A percentile compares a stretch with the other conserved stretches of the same genome.
Conservation (phyloP, 2,888 invertebrate genomes). For the Lissocephala sabroskyi region DNA sequence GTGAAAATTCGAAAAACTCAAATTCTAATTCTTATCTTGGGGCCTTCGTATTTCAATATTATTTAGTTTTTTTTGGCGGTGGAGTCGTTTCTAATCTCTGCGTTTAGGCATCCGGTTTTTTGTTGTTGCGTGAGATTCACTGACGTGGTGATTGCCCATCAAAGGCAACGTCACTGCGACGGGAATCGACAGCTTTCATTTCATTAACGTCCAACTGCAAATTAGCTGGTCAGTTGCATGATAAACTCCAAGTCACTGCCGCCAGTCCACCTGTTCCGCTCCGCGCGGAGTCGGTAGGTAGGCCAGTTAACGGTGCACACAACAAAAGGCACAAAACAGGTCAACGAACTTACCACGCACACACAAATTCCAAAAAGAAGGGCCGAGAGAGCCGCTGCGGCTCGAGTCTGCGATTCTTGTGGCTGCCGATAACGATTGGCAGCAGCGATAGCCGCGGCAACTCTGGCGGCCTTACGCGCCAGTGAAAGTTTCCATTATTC, state of each 20-base stretch:
- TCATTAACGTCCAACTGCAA: slow-evolving; percentile 39
- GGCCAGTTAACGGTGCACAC: slow-evolving; percentile 20
- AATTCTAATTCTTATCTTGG: too few species aligned
- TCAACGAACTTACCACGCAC: slow-evolving; percentile 45
- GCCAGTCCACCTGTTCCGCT: slow-evolving; percentile 7
- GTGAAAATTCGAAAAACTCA: too few species aligned
- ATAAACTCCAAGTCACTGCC: slow-evolving; percentile 13
- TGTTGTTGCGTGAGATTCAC: slow-evolving; percentile 48
- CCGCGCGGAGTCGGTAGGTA: not conserved
- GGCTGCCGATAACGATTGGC: slow-evolving; percentile 8
- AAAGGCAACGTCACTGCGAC: not conserved
- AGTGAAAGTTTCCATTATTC: too few species aligned
- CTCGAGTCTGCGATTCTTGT: not conserved
- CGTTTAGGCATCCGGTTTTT: slow-evolving; percentile 5
- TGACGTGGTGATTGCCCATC: too few species aligned
- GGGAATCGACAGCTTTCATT: slow-evolving; percentile 25
- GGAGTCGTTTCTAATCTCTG: not conserved
- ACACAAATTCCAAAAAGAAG: slow-evolving; percentile 5
- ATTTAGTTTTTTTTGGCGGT: not conserved
- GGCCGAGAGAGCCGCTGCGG: too few species aligned
- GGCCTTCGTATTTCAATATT: too few species aligned
- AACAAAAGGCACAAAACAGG: slow-evolving; percentile 16
- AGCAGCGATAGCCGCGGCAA: too few species aligned
- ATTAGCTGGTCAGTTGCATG: slow-evolving; percentile 24
- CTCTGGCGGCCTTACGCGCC: too few species aligned